phyloP scores from a whole-genome alignment of 2,888 invertebrate genomes.

The Agonopterix subpropinquella region DNA sequence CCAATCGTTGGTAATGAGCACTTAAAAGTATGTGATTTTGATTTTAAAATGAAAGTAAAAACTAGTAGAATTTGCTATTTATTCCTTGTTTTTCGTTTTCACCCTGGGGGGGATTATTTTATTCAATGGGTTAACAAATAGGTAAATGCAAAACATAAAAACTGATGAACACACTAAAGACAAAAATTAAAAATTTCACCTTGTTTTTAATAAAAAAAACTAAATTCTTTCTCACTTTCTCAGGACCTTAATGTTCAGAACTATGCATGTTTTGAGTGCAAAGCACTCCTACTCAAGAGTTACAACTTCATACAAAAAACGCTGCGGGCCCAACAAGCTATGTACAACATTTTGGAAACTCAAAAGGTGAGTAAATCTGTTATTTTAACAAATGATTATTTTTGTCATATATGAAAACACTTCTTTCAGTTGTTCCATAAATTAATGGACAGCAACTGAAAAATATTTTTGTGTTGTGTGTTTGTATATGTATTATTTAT shows the following conservation, averaged over 20 bases:
- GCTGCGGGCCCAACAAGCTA: slow-evolving; percentile 2
- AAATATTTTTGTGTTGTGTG: too few relatives aligned
- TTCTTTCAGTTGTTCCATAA: not conserved
- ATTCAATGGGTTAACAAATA: too few relatives aligned
- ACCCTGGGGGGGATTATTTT: too few relatives aligned
- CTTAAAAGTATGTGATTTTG: too few relatives aligned
- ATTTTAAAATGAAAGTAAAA: too few relatives aligned
- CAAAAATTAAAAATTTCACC: too few relatives aligned
- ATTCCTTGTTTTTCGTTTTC: too few relatives aligned
- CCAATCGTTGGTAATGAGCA: too few relatives aligned
- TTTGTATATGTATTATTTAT: too few relatives aligned
- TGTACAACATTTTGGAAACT: not conserved
- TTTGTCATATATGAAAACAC: not conserved
- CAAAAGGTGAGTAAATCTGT: not conserved
- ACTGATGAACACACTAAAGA: too few relatives aligned
- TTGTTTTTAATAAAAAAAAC: not conserved
- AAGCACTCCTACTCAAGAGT: slow-evolving; percentile 2
- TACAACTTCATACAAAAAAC: slow-evolving; percentile 6
- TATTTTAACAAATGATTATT: not conserved
- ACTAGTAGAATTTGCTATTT: too few relatives aligned
- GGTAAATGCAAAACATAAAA: too few relatives aligned
- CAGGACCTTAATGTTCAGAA: slow-evolving; percentile 3
- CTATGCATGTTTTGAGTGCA: slow-evolving; percentile 5
- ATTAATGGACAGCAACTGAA: not conserved
- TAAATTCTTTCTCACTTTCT: not conserved